Evolutionary conservation across 2,888 invertebrate species (phyloP), one percentile per base, ranked within the genome.

Genomic region (Gonocerus acuteangulatus): DNA sequence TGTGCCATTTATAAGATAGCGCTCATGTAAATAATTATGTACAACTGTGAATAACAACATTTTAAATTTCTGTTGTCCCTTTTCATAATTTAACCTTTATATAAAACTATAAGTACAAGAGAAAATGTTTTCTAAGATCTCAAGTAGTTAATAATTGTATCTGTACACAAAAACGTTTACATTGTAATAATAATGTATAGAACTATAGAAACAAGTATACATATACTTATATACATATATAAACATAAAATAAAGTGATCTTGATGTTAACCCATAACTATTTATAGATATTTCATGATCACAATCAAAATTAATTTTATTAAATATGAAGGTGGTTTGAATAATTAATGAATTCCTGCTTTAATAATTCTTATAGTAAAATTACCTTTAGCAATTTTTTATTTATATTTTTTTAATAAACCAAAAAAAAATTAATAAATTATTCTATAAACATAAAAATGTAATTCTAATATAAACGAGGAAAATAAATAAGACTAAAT

Each of bases 1-100:
- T 59, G 59, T 59, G 59, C 59, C 59, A 59, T 59, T 59, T 59
- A 59, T 59, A 59, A 48, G 23, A 22, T 59, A 59, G 59, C 48
- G 48, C 48, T 39, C 59, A 36, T 59, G 59, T 59, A 59, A 59
- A 59, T 59, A 59, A 36, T 44, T 48, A 27, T 57, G 57, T 57
- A 57, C 44, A 59, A 59, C 47, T 59, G 59, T 59, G 59, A 59
- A 59, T 59, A 59, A 32, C 21, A 27, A 58, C 47, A 47, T 9
- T 4, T 39, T 45, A 27, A 19, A 57, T 57, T 44, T 42, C 45
- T 47, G 57, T 47, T 39, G 47, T 47, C 6, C 36, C 36, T 54
- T 54, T 54, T 54, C 54, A 42, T 42, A 54, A 42, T 42, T 54
- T 22, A 22, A 39, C 22, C 39, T 54, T 54, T 39, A 22, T 42